These are phyloP conservation scores for Sebastiscus albofasciatus DNA, from an alignment of 2,797 vertebrate species.

Conservation along the genomic window DNA sequence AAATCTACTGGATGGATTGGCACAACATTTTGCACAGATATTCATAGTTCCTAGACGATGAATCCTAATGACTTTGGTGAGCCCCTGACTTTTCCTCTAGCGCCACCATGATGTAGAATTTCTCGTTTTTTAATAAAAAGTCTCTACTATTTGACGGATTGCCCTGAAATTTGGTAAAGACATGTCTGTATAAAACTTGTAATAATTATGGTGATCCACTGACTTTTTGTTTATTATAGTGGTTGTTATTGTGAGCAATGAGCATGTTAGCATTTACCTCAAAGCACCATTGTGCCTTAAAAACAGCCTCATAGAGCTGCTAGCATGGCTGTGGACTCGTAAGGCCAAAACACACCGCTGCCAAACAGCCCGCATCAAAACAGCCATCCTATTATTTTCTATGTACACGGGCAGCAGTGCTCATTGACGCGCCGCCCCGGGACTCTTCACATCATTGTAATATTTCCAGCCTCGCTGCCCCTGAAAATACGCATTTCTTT, in stretches of 20 bases:
- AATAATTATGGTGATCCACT: not conserved
- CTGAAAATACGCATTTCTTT: no score
- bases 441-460: no score
- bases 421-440: accelerated
- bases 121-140: not conserved
- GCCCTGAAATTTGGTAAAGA: not conserved
- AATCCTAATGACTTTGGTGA: no score
- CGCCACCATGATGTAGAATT: not conserved
- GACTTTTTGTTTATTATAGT: not conserved
- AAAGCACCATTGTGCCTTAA: not conserved
- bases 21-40: no score
- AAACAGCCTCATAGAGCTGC: not conserved
- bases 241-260: not conserved
- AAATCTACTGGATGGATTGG: no score
- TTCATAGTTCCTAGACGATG: no score
- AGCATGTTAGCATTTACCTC: not conserved
- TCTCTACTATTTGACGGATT: not conserved
- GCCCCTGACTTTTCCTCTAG: no score
- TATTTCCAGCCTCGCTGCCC: no score
- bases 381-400: no score
- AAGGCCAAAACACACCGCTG: accelerated
- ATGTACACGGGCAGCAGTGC: no score
- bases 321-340: not conserved
- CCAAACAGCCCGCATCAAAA: no score
- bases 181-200: not conserved